These are phyloP conservation scores for Arctia plantaginis DNA, from an alignment of 2,888 invertebrate genomes.

Conservation along the genomic window DNA sequence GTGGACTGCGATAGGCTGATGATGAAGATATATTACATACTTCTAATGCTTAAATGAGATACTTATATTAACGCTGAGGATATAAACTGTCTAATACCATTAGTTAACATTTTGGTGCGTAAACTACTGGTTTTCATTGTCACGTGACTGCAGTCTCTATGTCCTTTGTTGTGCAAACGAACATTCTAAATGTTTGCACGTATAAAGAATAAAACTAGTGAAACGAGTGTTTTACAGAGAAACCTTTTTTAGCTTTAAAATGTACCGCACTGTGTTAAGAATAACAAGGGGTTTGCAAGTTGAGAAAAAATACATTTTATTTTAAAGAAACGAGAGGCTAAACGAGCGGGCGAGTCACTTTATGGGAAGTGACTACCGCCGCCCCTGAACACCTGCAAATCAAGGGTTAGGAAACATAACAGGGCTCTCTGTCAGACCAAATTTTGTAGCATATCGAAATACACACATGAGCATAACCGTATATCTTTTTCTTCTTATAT, in stretches of 20 bases:
- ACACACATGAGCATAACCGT: no score
- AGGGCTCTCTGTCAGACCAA: no score
- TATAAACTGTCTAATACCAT: background rate
- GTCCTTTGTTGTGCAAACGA: conserved; percentile 16
- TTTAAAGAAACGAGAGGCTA: background rate
- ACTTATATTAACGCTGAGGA: background rate
- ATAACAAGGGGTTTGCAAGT: background rate
- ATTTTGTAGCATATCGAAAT: no score
- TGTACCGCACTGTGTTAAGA: background rate
- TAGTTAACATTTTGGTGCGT: background rate
- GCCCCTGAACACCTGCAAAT: no score
- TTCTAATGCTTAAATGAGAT: no score
- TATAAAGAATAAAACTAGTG: background rate
- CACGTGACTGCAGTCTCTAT: conserved; percentile 17
- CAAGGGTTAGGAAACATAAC: no score
- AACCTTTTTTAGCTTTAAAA: conserved; percentile 2
- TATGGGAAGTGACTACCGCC: no score
- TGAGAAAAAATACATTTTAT: background rate
- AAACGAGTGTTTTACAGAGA: background rate
- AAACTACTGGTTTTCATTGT: conserved; percentile 20
- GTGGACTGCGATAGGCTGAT: no score
- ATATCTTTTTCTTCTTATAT: no score
- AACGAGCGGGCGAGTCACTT: no score
- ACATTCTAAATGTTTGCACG: conserved; percentile 1
- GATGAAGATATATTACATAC: no score